Evolutionary conservation across 2,888 invertebrate genomes (phyloP).

Genomic region (Apamea crenata): DNA sequence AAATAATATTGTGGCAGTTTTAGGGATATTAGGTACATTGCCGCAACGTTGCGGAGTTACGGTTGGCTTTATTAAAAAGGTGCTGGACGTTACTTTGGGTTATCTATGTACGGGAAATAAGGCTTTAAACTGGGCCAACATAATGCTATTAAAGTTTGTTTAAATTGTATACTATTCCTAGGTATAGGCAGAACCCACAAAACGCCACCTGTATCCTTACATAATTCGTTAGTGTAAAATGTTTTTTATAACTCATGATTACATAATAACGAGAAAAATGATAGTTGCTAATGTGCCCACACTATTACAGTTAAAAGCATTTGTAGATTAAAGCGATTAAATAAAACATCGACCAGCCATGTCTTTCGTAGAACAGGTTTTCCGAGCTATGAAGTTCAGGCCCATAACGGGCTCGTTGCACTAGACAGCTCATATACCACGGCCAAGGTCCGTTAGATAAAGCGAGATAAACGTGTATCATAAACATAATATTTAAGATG

Average conservation of each 20-base stretch:
- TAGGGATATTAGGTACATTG: slow-evolving; percentile 43
- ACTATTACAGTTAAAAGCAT: neutral
- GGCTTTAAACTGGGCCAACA: neutral
- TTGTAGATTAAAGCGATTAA: neutral
- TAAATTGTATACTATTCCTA: neutral
- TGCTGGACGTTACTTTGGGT: slow-evolving; percentile 16
- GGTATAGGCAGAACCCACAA: neutral
- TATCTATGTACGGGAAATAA: slow-evolving; percentile 11
- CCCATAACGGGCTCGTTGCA: slow-evolving; percentile 9
- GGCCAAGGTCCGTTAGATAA: slow-evolving; percentile 21
- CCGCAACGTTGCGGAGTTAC: slow-evolving; percentile 41
- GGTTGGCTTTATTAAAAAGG: slow-evolving; percentile 47
- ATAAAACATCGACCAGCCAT: neutral
- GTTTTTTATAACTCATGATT: neutral
- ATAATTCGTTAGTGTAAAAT: neutral
- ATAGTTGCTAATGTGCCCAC: neutral
- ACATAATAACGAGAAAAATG: neutral
- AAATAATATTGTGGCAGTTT: slow-evolving; percentile 63
- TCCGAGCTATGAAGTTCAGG: slow-evolving; percentile 14
- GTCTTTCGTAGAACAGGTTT: slow-evolving; percentile 17
- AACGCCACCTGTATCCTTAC: neutral
- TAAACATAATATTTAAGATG: slow-evolving; percentile 2
- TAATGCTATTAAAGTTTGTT: neutral
- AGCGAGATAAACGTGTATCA: slow-evolving; percentile 18
- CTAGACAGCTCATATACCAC: slow-evolving; percentile 19